phyloP scores from a whole-genome alignment of 2,113 vertebrate genomes.

The Poicephalus gulielmi region DNA sequence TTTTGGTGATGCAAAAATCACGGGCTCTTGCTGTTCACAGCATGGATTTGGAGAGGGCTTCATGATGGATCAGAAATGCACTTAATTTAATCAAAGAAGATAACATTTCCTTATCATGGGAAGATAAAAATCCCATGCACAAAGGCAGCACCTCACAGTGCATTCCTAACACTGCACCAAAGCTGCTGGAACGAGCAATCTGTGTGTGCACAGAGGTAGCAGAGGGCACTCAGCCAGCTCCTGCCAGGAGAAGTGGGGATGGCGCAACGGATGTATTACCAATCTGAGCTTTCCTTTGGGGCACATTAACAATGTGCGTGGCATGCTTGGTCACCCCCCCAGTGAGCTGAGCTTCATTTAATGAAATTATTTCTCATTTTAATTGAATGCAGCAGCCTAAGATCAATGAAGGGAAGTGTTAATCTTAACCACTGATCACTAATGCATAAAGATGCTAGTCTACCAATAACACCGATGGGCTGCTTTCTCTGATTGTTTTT shows the following conservation, averaged over 20 bases:
- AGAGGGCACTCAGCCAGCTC: not conserved
- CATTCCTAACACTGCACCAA: not conserved
- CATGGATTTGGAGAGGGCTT: not conserved
- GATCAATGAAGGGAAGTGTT: constrained; percentile 26
- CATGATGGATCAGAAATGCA: fast-evolving
- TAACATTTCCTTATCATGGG: not conserved
- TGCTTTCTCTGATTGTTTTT: not conserved
- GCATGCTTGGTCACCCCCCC: not conserved
- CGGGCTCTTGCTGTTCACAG: not conserved
- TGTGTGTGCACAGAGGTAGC: not conserved
- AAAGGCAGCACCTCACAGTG: not conserved
- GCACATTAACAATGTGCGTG: not conserved
- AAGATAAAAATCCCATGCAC: not conserved
- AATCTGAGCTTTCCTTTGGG: not conserved
- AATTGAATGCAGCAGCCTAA: constrained; percentile 24
- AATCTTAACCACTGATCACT: not conserved
- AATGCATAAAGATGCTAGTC: not conserved
- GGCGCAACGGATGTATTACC: not conserved
- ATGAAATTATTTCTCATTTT: constrained; percentile 6
- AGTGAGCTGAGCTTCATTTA: not conserved
- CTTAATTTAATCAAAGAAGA: not conserved
- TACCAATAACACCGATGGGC: not conserved
- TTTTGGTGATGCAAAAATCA: not conserved
- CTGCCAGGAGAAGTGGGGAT: fast-evolving
- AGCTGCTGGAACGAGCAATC: fast-evolving